A percentile compares a stretch with the other conserved stretches of the same genome.
Evolutionary conservation across 2,113 vertebrate species (phyloP).

Genomic region (Podarcis muralis): DNA sequence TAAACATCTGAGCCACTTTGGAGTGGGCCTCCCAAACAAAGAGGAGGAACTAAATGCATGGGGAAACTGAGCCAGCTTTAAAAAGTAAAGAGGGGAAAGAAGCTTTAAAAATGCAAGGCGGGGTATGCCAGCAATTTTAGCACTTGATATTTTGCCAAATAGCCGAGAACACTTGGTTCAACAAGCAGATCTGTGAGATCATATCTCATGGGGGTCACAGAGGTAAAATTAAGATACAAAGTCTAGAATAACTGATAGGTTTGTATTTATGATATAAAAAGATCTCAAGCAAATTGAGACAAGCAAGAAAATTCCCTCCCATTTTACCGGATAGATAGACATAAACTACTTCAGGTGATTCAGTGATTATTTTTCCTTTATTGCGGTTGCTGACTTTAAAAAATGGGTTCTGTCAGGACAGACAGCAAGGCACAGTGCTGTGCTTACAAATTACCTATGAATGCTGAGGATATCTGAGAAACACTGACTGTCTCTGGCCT

Average conservation of each 20-base stretch:
- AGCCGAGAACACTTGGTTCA: background rate
- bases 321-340: background rate
- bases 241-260: background rate
- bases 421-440: background rate
- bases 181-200: background rate
- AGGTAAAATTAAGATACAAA: background rate
- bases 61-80: rapidly evolving
- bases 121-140: background rate
- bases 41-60: background rate
- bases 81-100: background rate
- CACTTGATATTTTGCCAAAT: background rate
- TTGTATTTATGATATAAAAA: background rate
- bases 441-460: background rate
- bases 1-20: background rate
- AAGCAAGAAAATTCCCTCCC: background rate
- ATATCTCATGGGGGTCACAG: background rate
- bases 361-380: rapidly evolving
- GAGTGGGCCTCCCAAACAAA: background rate
- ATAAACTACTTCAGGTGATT: background rate
- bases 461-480: background rate
- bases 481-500: background rate
- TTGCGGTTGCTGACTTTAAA: background rate
- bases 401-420: background rate
- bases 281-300: background rate
- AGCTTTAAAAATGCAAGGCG: background rate